phyloP scores from a whole-genome alignment of 2,888 invertebrate species.

The Apodemia zela region DNA sequence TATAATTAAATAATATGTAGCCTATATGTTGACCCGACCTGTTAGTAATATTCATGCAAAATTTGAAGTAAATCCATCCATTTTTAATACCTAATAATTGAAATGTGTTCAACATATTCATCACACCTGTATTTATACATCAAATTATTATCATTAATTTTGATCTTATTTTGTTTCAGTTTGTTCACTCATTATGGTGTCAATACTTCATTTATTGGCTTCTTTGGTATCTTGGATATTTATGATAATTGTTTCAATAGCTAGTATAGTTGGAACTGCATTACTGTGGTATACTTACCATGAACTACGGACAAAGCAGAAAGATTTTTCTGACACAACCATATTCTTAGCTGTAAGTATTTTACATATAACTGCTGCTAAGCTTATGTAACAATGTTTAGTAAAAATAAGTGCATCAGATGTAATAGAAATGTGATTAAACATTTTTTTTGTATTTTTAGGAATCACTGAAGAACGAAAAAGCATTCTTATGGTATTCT shows the following conservation, averaged over 20 bases:
- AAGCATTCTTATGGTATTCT: constrained; percentile 90
- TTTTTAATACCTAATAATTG: too few relatives aligned
- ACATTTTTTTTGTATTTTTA: constrained; percentile 64
- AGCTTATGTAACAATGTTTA: too few relatives aligned
- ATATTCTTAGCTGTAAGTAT: constrained; percentile 58
- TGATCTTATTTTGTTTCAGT: constrained; percentile 75
- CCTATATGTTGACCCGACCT: too few relatives aligned
- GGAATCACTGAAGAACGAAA: constrained; percentile 92
- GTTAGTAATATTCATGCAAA: too few relatives aligned
- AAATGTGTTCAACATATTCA: too few relatives aligned
- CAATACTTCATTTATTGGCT: constrained; percentile 91
- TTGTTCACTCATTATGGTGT: constrained; percentile 90
- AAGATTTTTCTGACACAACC: constrained; percentile 47
- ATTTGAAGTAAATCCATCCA: too few relatives aligned
- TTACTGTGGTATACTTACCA: constrained; percentile 95
- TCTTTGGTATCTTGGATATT: constrained; percentile 93
- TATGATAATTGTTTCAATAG: constrained; percentile 88
- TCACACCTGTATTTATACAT: too few relatives aligned
- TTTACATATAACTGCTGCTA: not conserved
- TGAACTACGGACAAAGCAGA: constrained; percentile 83
- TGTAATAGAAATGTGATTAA: too few relatives aligned
- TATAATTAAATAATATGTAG: too few relatives aligned
- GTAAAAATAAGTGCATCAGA: too few relatives aligned
- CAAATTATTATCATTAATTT: too few relatives aligned
- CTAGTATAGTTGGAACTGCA: constrained; percentile 87